Base-by-base conservation (phyloP, 2,888 invertebrate species). In the Polymixis flavicincta region DNA sequence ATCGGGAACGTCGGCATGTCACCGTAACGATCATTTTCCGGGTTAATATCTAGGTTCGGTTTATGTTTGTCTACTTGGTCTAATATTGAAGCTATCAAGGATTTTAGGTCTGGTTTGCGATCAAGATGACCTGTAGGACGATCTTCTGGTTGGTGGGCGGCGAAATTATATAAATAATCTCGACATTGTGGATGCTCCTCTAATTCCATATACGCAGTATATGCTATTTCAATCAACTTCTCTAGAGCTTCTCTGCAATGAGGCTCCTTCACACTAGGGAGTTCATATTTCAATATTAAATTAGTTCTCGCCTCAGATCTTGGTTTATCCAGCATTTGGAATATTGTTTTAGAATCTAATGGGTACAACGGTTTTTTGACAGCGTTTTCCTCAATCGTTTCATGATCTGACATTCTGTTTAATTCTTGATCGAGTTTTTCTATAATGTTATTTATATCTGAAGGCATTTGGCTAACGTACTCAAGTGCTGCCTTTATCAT, bases 201-300 rank as follows among this genome's bases (percentile, higher is more conserved):
- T 42, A 92, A 61, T 59, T 84, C 77, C 48, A 72, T 32, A 59
- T 90, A 89, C 19, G 87, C 84, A n/a, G 84, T 78, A 50, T 90
- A 84, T 19, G 91, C 89, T 66, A 80, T 74, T 74, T 89, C 76
- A 37, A 92, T 85, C 28, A 92, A 76, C 52, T 82, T 88, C 8
- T 82, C 66, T 50, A 92, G 82, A n/a, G 87, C 86, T 42, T 87
- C 83, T 71, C 85, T 88, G 67, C 92, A 92, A 14, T 76, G 69
- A 11, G 85, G 85, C n/a, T 86, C 85, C 4, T 80, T 54, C 17
- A 78, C 66, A 32, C 76, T 75, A 17, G 91, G 90, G 5, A 90
- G 60, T 59, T 88, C 85, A 63, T 88, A 87, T 80, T 91, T 83
- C 17, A 90, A 85, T 17, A 87, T 63, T 22, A 90, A 65, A 37